These are phyloP conservation scores for Gracilinanus agilis DNA, from an alignment of 2,113 vertebrate genomes.

Conservation along the genomic window DNA sequence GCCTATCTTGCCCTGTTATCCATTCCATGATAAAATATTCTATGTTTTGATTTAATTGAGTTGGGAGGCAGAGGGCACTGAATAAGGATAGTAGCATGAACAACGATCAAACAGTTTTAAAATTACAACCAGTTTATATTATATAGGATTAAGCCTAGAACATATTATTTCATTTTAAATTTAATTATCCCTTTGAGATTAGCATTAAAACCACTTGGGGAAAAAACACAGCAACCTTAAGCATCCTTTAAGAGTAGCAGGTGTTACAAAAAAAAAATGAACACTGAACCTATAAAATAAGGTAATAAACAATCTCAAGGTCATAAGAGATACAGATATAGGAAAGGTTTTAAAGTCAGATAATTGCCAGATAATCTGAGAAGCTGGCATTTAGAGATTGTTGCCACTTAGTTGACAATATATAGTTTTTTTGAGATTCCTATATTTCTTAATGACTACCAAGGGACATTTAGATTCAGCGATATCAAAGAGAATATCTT, in stretches of 20 bases:
- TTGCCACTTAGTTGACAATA: neutral
- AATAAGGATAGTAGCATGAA: constrained; percentile 5
- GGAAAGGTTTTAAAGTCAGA: constrained; percentile 47
- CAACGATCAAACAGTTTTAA: constrained; percentile 66
- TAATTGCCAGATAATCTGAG: neutral
- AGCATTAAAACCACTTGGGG: constrained; percentile 49
- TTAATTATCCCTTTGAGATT: constrained; percentile 54
- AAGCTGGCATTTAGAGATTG: constrained; percentile 31
- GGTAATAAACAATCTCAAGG: neutral
- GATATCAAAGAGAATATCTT: constrained; percentile 43
- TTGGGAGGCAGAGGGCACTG: neutral
- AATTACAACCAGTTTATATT: constrained; percentile 52
- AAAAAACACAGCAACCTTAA: neutral
- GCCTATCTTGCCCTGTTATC: constrained; percentile 61
- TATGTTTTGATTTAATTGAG: constrained; percentile 37
- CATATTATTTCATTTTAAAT: constrained; percentile 64
- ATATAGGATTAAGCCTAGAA: constrained; percentile 51
- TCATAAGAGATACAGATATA: neutral
- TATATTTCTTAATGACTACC: constrained; percentile 3
- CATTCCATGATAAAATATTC: constrained; percentile 34
- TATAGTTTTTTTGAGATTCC: constrained; percentile 24
- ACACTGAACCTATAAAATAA: constrained; percentile 11
- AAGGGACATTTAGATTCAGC: neutral
- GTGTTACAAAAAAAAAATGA: neutral
- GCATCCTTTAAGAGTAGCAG: constrained; percentile 13